A percentile compares a stretch with the other conserved stretches of the same genome.
phyloP scores from a whole-genome alignment of 2,888 invertebrate species.

The Monopis laevigella region DNA sequence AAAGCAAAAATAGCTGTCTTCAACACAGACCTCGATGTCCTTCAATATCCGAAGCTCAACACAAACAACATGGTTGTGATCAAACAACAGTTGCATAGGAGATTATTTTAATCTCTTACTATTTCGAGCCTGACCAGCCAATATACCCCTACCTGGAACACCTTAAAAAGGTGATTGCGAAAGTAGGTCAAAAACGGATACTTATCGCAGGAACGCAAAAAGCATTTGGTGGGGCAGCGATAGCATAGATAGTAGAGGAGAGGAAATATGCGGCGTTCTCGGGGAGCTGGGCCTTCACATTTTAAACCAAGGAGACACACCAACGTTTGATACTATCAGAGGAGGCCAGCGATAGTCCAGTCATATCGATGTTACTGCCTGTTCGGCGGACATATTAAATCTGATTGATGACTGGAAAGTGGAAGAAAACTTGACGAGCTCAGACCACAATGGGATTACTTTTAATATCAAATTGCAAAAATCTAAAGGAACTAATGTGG shows the following conservation, averaged over 20 bases:
- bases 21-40: slow-evolving; percentile 15
- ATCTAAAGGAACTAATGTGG: no score
- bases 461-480: neutral
- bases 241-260: slow-evolving; percentile 16
- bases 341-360: neutral
- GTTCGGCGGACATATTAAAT: neutral
- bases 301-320: slow-evolving; percentile 20
- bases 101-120: slow-evolving; percentile 19
- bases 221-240: slow-evolving; percentile 12
- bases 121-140: slow-evolving; percentile 20
- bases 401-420: neutral
- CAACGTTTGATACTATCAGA: no score
- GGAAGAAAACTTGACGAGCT: neutral
- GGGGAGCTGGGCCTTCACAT: slow-evolving; percentile 5
- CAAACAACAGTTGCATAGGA: slow-evolving; percentile 15
- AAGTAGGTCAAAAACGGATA: slow-evolving; percentile 8
- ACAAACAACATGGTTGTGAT: slow-evolving; percentile 21
- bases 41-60: slow-evolving; percentile 20
- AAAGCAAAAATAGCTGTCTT: slow-evolving; percentile 22
- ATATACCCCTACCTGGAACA: slow-evolving; percentile 14
- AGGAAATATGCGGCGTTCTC: neutral
- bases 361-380: neutral
- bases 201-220: slow-evolving; percentile 15
- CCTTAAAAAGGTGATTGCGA: neutral
- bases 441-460: neutral